Conservation (phyloP, 2,888 invertebrate genomes). For the Torymus aiolomorphi region DNA sequence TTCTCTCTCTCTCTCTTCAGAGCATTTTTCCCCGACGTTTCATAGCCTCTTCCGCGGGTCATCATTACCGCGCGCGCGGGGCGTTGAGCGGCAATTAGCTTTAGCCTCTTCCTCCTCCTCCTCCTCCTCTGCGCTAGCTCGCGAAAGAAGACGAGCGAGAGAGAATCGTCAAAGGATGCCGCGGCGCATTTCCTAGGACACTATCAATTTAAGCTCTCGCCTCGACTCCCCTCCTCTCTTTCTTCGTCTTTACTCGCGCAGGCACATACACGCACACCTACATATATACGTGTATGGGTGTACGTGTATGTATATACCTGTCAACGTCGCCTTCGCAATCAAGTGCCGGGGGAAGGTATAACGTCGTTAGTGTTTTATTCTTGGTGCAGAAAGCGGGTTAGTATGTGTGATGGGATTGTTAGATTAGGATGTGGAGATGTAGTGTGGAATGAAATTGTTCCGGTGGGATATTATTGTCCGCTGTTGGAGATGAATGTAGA, state of each 20-base stretch:
- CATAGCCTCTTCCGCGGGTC: conserved; percentile 11
- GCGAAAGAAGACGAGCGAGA: too few species aligned
- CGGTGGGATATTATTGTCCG: too few species aligned
- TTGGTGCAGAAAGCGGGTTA: conserved; percentile 22
- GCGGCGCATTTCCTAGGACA: conserved; percentile 35
- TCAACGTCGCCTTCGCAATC: conserved; percentile 49
- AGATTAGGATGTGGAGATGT: too few species aligned
- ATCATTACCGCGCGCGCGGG: conserved; percentile 33
- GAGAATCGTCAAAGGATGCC: conserved; percentile 40
- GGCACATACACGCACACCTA: too few species aligned
- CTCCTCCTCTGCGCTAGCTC: too few species aligned
- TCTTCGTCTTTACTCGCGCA: background rate
- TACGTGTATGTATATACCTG: too few species aligned
- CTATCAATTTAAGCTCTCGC: conserved; percentile 44
- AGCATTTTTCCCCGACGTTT: background rate
- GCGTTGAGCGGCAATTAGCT: conserved; percentile 53
- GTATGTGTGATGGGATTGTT: too few species aligned
- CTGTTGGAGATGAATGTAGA: too few species aligned
- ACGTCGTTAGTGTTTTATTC: conserved; percentile 60
- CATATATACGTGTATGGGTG: too few species aligned
- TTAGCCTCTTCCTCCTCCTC: conserved; percentile 17
- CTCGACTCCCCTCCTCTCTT: conserved; percentile 21
- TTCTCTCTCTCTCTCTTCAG: background rate
- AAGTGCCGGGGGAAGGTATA: conserved; percentile 48
- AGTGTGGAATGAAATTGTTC: too few species aligned